Conservation (phyloP, 2,888 invertebrate species). For the Clivina fossor region DNA sequence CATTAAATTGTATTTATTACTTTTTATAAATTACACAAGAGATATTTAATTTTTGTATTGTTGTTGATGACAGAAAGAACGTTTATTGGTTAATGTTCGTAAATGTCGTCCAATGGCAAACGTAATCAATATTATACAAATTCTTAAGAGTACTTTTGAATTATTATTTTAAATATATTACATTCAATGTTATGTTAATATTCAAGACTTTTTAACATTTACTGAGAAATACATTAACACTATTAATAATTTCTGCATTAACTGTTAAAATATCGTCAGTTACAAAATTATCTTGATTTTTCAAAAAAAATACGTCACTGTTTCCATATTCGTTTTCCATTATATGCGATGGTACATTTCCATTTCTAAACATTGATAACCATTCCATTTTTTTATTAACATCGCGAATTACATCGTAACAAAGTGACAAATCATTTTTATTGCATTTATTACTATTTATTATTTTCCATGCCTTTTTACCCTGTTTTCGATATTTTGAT, state of each 20-base stretch:
- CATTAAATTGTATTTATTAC: too few relatives aligned
- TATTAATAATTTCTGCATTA: constrained; percentile 21
- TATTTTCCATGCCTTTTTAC: constrained; percentile 47
- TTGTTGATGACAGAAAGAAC: too few relatives aligned
- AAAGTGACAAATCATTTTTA: constrained; percentile 40
- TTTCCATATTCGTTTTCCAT: constrained; percentile 48
- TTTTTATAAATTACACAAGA: too few relatives aligned
- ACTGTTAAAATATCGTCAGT: constrained; percentile 43
- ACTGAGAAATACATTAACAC: constrained; percentile 17
- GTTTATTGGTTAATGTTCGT: constrained; percentile 46
- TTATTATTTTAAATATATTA: background rate
- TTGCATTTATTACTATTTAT: constrained; percentile 44
- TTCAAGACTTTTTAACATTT: constrained; percentile 17
- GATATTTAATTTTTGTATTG: too few relatives aligned
- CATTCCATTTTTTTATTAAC: constrained; percentile 49
- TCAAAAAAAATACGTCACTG: constrained; percentile 46
- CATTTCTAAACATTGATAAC: constrained; percentile 48
- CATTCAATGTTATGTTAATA: constrained; percentile 2
- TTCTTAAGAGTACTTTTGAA: background rate
- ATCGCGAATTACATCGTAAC: constrained; percentile 47
- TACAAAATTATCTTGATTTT: constrained; percentile 42
- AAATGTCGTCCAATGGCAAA: constrained; percentile 45
- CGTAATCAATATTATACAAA: constrained; percentile 46
- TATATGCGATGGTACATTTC: constrained; percentile 46
- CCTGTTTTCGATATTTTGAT: constrained; percentile 44